phyloP scores from a whole-genome alignment of 2,113 vertebrate species.

The Strix uralensis region DNA sequence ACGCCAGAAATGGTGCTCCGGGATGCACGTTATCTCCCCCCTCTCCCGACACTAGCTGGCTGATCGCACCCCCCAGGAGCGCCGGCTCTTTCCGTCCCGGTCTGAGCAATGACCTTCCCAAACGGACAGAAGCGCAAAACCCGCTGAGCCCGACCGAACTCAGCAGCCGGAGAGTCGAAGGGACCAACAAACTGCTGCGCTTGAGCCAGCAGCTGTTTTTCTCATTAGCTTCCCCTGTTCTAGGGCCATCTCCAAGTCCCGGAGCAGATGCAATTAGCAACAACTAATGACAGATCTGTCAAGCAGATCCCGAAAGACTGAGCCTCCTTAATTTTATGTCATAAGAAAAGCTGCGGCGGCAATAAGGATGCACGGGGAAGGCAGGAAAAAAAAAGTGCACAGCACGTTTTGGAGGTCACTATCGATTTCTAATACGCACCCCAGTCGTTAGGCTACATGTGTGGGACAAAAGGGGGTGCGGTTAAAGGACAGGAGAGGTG shows the following conservation, averaged over 20 bases:
- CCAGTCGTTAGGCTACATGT: not conserved
- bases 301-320: not conserved
- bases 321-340: conserved; percentile 7
- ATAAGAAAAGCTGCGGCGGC: not conserved
- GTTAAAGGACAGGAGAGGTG: not conserved
- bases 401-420: conserved; percentile 42
- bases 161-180: not conserved
- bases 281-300: not conserved
- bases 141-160: not conserved
- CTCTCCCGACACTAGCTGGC: not conserved
- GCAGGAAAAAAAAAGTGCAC: not conserved
- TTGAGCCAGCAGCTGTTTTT: not conserved
- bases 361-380: not conserved
- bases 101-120: conserved; percentile 38
- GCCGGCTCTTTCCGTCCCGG: not conserved
- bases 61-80: not conserved
- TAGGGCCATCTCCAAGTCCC: not conserved
- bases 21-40: not conserved
- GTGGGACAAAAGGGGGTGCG: not conserved
- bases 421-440: not conserved
- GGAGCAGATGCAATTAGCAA: not conserved
- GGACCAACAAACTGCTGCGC: not conserved
- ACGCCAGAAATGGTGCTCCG: not conserved
- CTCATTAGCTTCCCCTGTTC: conserved; percentile 26
- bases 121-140: not conserved